Evolutionary conservation across 2,797 vertebrate genomes (phyloP).

Genomic region (Erpetoichthys calabaricus): DNA sequence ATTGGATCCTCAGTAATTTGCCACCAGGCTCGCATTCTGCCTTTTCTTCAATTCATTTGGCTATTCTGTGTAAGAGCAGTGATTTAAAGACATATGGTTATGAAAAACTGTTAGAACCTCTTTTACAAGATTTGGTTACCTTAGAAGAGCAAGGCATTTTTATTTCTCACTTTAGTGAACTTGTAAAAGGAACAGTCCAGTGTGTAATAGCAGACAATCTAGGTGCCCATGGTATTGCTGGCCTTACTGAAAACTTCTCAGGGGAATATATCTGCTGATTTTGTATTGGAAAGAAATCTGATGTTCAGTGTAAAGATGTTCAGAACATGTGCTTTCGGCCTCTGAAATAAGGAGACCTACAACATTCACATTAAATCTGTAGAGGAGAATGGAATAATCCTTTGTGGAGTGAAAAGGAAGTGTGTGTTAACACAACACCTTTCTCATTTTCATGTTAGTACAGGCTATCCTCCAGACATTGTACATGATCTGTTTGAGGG

Average conservation of each 20-base stretch:
- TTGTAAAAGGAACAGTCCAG: conserved; percentile 9
- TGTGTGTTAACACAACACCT: conserved; percentile 1
- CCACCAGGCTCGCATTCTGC: no score
- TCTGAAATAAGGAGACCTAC: no score
- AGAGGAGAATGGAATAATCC: conserved; percentile 2
- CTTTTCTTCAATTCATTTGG: no score
- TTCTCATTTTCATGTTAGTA: conserved; percentile 10
- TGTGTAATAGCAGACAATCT: conserved; percentile 9
- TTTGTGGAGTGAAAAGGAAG: no score
- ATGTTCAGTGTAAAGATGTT: conserved; percentile 12
- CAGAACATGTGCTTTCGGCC: no score
- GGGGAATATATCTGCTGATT: conserved; percentile 12
- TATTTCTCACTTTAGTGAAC: conserved; percentile 9
- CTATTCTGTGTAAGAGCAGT: no score
- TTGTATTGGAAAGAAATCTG: conserved; percentile 12
- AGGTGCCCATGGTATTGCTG: conserved; percentile 12
- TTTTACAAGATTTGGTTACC: conserved; percentile 7
- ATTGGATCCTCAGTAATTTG: no score
- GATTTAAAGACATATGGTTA: conserved; percentile 12
- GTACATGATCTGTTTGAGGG: conserved; percentile 15
- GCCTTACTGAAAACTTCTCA: conserved; percentile 17
- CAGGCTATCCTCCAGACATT: conserved; percentile 13
- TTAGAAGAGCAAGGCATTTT: conserved; percentile 10
- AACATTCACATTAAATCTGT: conserved; percentile 7
- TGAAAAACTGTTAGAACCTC: conserved; percentile 11